Evolutionary conservation across 2,113 vertebrate genomes (phyloP).

Genomic region (Alectura lathami): DNA sequence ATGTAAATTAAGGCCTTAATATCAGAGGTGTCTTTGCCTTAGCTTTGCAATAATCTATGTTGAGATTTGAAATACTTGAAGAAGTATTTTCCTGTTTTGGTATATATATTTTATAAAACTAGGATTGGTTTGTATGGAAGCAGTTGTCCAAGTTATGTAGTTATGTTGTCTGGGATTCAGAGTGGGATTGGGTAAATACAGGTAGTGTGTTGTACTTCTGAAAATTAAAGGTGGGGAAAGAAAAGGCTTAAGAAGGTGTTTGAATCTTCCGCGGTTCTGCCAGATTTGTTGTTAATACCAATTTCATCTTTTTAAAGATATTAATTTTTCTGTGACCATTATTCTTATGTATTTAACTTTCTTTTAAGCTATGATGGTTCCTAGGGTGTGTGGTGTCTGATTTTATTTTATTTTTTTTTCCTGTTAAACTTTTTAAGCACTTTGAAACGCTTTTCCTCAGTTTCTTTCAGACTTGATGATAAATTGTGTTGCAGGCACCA

Average conservation of each 20-base stretch:
- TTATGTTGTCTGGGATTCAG: background rate
- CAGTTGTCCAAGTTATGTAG: background rate
- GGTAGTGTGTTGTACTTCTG: background rate
- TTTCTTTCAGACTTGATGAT: background rate
- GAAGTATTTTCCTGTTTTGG: background rate
- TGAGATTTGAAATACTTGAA: background rate
- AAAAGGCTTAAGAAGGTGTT: background rate
- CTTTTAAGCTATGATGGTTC: background rate
- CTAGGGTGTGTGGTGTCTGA: rapidly evolving
- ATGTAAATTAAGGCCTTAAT: background rate
- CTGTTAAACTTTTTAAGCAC: background rate
- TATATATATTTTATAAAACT: background rate
- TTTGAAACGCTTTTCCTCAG: background rate
- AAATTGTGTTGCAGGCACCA: background rate
- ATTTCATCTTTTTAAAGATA: background rate
- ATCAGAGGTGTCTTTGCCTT: background rate
- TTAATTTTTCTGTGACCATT: background rate
- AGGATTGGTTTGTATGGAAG: background rate
- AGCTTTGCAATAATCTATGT: background rate
- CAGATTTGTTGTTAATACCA: background rate
- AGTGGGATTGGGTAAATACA: background rate
- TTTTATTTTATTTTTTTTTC: background rate
- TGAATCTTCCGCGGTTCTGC: background rate
- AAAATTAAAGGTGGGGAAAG: background rate
- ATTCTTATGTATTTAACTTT: background rate